Base-by-base conservation (phyloP, 2,888 invertebrate species). In the Melitaea athalia region DNA sequence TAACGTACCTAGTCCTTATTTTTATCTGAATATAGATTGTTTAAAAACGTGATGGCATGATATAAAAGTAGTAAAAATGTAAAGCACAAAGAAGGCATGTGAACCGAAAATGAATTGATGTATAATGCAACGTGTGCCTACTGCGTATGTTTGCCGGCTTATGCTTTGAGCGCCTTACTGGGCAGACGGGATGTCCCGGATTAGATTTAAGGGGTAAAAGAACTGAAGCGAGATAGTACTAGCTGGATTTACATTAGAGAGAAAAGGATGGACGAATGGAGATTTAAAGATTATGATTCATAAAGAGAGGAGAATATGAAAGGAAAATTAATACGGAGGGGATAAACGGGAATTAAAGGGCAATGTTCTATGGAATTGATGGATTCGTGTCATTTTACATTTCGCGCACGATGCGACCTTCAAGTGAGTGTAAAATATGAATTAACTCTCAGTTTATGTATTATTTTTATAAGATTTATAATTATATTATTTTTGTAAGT, bases 231-330 rank as follows among this genome's bases (percentile, higher is more conserved):
- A 77, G 92, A 92, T 77, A 77, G 79, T 77, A 71, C 67, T 74
- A 81, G 73, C 69, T 65, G 66, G 76, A 81, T 79, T 81, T 78
- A 68, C 77, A 76, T 74, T 71, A 70, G 74, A 74, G 72, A 83
- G 85, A 91, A 78, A 85, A 81, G 83, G 92, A 90, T 77, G 77
- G 77, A 77, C 71, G 73, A 85, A 78, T 71, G 75, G 86, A 92
- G 92, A 93, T 93, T 92, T 89, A 88, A 85, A 89, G 93, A 93
- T 93, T 93, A 92, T 88, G 91, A 93, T 91, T 91, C 89, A 92
- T 92, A 91, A 89, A 90, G 89, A 88, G 85, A 81, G 85, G 83
- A 85, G 91, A 89, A 85, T n/a, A n/a, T 93, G 90, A 92, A 92
- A 92, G 87, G 87, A 84, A 88, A 91, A 92, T 92, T 90, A 91